Base-by-base conservation (phyloP, 1,140 invertebrate species). In the Anagrus nilaparvatae region DNA sequence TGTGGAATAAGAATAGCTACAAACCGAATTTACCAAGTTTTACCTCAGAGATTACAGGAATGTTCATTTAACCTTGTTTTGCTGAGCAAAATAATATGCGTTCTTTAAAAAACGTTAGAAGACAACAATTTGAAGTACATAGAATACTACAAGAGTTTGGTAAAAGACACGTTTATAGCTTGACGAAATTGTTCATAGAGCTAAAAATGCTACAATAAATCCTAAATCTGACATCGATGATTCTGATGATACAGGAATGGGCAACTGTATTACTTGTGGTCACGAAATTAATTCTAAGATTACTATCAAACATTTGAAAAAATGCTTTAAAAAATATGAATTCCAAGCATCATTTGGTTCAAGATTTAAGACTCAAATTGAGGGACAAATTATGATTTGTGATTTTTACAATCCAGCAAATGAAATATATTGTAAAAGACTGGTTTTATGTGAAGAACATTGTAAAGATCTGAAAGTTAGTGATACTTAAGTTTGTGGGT, bases 371-470 rank as follows among this genome's bases (percentile, higher is more conserved):
- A 95, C 93, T 1, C 75, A 85, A 28, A 93, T 97, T 49, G 92
- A 96, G 65, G 87, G 87, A 12, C 79, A 87, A 65, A 85, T 89
- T 56, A 94, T 99, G 82, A 97, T 98, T 61, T 99, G 96, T 62
- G 95, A 99, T 58, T 91, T 86, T 62, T 97, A 85, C 61, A 97
- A 96, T 69, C 75, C 85, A 3, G 70, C 75, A 4, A 90, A 85
- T 55, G 75, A 80, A 40, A 96, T 92, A 0, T 99, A 97, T 58
- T 98, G 95, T 65, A 99, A 98, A 66, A 67, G 95, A 32, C 65
- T 99, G n/a, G 90, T 98, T 4, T 71, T 98, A 14, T 99, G 96
- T 66, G 92, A 95, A 0, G 96, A 99, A 58, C 96, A 99, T 62
- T 89, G 84, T 45, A 97, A 97, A 70, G 92, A 97, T 58, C 84